Base-by-base conservation (phyloP, 2,797 vertebrate genomes). In the Bryconaethiops microstoma region DNA sequence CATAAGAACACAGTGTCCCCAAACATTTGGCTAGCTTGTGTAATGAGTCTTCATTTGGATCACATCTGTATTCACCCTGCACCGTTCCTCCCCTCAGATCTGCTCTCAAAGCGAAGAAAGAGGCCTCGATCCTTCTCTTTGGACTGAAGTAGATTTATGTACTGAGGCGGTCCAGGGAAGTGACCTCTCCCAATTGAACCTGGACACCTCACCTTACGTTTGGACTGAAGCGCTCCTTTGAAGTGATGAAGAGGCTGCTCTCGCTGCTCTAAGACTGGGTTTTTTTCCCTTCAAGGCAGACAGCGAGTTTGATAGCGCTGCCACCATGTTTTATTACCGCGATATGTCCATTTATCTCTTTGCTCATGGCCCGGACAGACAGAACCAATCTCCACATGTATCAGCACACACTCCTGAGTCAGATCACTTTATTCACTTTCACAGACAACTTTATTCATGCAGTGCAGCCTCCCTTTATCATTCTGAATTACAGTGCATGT, bases 271-370 rank as follows among this genome's bases (percentile, higher is more conserved):
- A 25, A n/a, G 29, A 5, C 29, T n/a, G 40, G 4, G 65, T 40
- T 42, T 35, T 35, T 35, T 35, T 5, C 35, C 35, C 35, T 62
- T 48, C 9, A 2, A 62, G 25, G 76, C 45, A 40, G 21, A 39
- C 25, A 25, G 35, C 35, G 35, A 3, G 16, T 69, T 74, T 59
- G 45, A 65, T 55, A 59, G 42, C 5, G 1, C 52, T 74, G 70
- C 59, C 54, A 42, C 16, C 0, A 19, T 5, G 35, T 79, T 79
- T 79, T 65, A 74, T 74, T 54, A 25, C n/a, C 63, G 21, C 9
- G 40, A 80, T 63, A 21, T n/a, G n/a, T 83, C 72, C 42, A 52
- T 72, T 79, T 62, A 65, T 85, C 54, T 68, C 70, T 5, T 19
- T 35, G 74, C 78, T 63, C 63, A 48, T 45, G 19, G 40, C 62